These are phyloP conservation scores for Probaryconus sp. DNA, from an alignment of 1,140 invertebrate genomes.

Conservation along the genomic window DNA sequence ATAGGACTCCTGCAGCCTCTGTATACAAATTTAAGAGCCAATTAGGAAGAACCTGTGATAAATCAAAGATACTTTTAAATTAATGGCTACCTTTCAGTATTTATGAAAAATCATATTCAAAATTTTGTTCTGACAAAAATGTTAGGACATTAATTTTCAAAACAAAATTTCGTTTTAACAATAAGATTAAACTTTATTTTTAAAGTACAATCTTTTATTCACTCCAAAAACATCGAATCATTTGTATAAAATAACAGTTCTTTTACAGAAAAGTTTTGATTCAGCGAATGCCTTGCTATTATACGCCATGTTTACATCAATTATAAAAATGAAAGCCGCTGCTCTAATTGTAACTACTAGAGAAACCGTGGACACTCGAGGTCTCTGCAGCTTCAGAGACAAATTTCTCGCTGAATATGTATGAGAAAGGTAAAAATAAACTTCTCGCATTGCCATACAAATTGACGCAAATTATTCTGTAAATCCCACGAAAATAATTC, in stretches of 20 bases:
- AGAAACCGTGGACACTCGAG: slow-evolving; percentile 26
- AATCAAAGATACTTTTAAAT: slow-evolving; percentile 32
- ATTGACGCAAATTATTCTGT: slow-evolving; percentile 25
- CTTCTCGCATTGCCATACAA: slow-evolving; percentile 10
- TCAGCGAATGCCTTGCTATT: too few species aligned
- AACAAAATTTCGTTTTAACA: too few species aligned
- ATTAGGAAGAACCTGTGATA: slow-evolving; percentile 12
- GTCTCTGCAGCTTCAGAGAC: slow-evolving; percentile 20
- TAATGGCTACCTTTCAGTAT: slow-evolving; percentile 11
- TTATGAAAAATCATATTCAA: slow-evolving; percentile 36
- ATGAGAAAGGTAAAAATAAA: slow-evolving; percentile 32
- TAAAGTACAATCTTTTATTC: too few species aligned
- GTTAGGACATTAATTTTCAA: slow-evolving; percentile 9
- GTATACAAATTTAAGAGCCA: slow-evolving; percentile 29
- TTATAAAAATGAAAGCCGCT: too few species aligned
- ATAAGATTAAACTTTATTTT: too few species aligned
- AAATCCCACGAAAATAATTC: slow-evolving; percentile 20
- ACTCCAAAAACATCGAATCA: too few species aligned
- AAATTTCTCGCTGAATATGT: slow-evolving; percentile 31
- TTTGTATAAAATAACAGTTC: too few species aligned
- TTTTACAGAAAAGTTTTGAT: too few species aligned
- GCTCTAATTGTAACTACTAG: slow-evolving; percentile 31
- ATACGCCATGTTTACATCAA: too few species aligned
- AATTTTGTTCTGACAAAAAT: slow-evolving; percentile 13
- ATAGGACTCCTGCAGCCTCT: slow-evolving; percentile 17